Evolutionary conservation across 92 coral and sea anemone genomes (phyloP), one percentile per base, ranked within the genome.

Genomic region (Umimayanthus kanabou): DNA sequence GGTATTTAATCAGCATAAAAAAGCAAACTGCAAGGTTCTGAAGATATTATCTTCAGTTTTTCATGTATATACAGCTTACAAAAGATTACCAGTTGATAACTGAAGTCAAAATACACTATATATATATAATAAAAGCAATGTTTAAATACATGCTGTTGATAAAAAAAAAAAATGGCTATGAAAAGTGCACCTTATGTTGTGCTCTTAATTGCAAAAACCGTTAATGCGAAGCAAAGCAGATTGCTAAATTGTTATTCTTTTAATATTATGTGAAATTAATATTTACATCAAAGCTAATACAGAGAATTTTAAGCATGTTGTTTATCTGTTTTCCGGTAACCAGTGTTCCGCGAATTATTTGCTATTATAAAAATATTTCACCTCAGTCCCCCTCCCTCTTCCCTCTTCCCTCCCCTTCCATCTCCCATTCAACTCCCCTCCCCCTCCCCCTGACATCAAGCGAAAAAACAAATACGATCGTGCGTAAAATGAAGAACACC

Each of bases 401-500:
- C 37, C 37, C 37, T 33, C 37, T 39, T 18, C 79, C 26, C 28
- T 39, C 79, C 79, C 45, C n/a, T 15, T 18, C 10, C 49, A 75
- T 74, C 13, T 74, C 23, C 69, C 20, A 53, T 73, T 73, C 3
- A 5, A 75, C 1, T 14, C 28, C 50, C 29, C 16, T n/a, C 15
- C 55, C 81, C 61, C 37, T 77, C 81, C 33, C 37, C 57, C 81
- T 78, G 81, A n/a, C 10, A 7, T 77, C 16, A n/a, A 11, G 26
- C 37, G 39, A 45, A 78, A 58, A 47, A 78, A 45, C 33, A 78
- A n/a, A 22, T 61, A 61, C 69, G 25, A 25, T 11, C 11, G 18
- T 3, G 4, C 47, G 65, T 43, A 16, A 77, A 77, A 25, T 23
- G 30, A 18, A 78, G 65, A 78, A 47, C 65, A 4, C 23, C 29